Base-by-base conservation (phyloP, 2,797 vertebrate genomes). In the Danio albolineatus region DNA sequence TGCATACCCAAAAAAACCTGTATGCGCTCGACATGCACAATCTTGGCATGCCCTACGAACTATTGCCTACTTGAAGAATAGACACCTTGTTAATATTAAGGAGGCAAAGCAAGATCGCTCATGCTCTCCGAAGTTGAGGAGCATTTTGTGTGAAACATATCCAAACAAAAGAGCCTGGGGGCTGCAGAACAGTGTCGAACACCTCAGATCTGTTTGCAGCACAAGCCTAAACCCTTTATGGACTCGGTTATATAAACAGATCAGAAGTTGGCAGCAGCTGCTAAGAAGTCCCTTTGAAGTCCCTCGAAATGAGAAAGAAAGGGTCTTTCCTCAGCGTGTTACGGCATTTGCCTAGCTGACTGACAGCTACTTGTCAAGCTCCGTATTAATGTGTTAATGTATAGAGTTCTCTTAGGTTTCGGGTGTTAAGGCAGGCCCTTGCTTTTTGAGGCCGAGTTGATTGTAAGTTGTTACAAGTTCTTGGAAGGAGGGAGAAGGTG, bases 311-410 rank as follows among this genome's bases (percentile, higher is more conserved):
- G 76, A 70, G 67, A 80, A 82, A 66, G 67, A 85, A 82, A 80
- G 44, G 57, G 73, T 44, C 46, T 69, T 82, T 82, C 62, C 80
- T 77, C 76, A 69, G 83, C 84, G 80, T 84, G 83, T 85, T 85
- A 82, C 19, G 43, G 77, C 84, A 64, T 76, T 73, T 69, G 17
- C 13, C 14, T 21, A 82, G 16, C 85, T 88, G 88, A 90, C 76
- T 88, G 88, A 89, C 86, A 87, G 83, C 80, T 88, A 85, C 43
- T 85, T 67, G 83, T 72, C 85, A 80, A 86, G 80, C 82, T 59
- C 74, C 49, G 28, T 51, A 57, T 39, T 64, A 62, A 61, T 19
- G 28, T 51, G 51, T 39, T 64, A 62, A 61, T 19, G 62, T 78
- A 69, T 49, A 53, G 43, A 77, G 73, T 48, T 59, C 43, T 51